phyloP scores from a whole-genome alignment of 2,113 vertebrate species.

The Hypanus sabinus region DNA sequence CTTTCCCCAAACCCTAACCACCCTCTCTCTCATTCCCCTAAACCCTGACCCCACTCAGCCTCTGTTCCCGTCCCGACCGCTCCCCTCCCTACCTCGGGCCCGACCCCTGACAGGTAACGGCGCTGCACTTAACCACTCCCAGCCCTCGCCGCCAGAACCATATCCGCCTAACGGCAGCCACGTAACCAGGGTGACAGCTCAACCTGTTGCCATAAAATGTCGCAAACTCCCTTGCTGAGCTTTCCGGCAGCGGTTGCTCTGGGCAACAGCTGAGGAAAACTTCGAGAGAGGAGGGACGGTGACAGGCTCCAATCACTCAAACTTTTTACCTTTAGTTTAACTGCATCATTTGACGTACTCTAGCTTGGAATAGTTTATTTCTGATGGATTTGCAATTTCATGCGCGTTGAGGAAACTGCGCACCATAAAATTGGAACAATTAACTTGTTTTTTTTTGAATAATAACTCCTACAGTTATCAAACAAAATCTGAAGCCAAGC shows the following conservation, averaged over 20 bases:
- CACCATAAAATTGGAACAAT: background rate
- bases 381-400: background rate
- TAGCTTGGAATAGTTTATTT: background rate
- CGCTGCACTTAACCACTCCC: background rate
- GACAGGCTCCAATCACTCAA: background rate
- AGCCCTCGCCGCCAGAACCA: background rate
- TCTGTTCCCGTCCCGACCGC: background rate
- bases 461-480: background rate
- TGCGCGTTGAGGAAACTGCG: background rate
- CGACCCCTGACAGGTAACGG: background rate
- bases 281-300: background rate
- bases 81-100: background rate
- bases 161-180: background rate
- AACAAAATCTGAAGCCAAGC: background rate
- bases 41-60: no score
- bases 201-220: background rate
- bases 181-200: background rate
- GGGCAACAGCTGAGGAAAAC: background rate
- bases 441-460: background rate
- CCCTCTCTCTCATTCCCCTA: no score
- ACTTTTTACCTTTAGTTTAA: background rate
- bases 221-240: background rate
- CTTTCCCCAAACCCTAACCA: no score
- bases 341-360: background rate
- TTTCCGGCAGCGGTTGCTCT: constrained; percentile 1